Evolutionary conservation across 2,797 vertebrate genomes (phyloP).

Genomic region (Sebastes hopkinsi): DNA sequence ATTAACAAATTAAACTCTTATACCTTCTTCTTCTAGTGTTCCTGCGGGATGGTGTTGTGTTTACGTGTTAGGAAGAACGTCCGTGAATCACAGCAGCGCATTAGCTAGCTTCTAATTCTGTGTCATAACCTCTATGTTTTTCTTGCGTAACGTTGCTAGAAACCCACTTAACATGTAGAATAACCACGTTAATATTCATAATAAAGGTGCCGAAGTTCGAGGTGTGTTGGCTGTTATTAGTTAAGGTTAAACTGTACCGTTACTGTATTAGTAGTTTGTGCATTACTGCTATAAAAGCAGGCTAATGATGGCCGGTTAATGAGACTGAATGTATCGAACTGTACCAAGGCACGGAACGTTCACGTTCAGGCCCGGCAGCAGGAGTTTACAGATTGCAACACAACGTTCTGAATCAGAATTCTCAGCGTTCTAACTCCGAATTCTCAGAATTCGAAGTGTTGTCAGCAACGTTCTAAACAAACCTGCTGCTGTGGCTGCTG

Average conservation of each 20-base stretch:
- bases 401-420: conserved; percentile 56
- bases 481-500: background rate
- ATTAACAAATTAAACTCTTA: background rate
- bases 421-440: conserved; percentile 44
- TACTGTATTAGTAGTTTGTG: background rate
- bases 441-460: conserved; percentile 25
- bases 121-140: background rate
- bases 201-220: background rate
- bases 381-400: conserved; percentile 40
- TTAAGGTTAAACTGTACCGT: too few species aligned
- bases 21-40: background rate
- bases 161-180: background rate
- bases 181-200: background rate
- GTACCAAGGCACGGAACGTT: background rate
- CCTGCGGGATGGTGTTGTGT: conserved; percentile 3
- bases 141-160: background rate
- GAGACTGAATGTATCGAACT: background rate
- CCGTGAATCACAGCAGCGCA: background rate
- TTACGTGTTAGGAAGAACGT: background rate
- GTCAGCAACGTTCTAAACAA: background rate
- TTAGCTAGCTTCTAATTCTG: background rate
- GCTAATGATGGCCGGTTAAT: background rate
- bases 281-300: background rate
- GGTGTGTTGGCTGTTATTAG: too few species aligned
- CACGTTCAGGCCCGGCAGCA: background rate